Percentiles rank a stretch among this genome's conserved stretches.
Evolutionary conservation across 2,113 vertebrate species (phyloP).

Genomic region (Phyllostomus hastatus): DNA sequence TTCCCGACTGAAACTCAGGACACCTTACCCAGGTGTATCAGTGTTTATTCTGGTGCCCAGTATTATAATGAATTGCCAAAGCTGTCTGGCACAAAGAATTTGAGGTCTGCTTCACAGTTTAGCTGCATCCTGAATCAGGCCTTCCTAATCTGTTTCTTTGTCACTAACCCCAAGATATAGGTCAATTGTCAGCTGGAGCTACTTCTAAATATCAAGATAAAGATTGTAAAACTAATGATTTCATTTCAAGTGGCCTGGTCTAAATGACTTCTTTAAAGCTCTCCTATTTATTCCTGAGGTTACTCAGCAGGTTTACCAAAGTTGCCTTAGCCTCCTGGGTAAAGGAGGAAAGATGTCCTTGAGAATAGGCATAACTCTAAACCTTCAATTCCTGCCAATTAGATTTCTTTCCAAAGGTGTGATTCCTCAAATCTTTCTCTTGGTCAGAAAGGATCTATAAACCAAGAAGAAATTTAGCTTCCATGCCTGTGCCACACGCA

Average conservation of each 20-base stretch:
- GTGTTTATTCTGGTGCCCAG: background rate
- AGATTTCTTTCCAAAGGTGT: background rate
- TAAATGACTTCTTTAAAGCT: background rate
- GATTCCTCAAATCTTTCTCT: background rate
- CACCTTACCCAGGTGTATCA: background rate
- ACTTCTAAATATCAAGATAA: background rate
- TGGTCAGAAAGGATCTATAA: background rate
- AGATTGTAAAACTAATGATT: background rate
- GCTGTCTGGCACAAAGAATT: background rate
- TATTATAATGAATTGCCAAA: background rate
- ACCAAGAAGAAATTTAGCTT: background rate
- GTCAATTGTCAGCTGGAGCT: background rate
- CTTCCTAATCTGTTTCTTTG: background rate
- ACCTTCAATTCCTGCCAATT: background rate
- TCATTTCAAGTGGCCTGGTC: background rate
- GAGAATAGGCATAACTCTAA: background rate
- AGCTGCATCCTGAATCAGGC: background rate
- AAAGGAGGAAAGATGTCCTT: too few species aligned
- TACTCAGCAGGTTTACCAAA: background rate
- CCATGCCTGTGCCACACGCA: background rate
- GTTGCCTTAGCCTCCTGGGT: background rate
- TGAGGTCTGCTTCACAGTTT: background rate
- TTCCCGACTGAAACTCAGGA: background rate
- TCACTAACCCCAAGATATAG: background rate
- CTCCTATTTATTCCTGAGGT: too few species aligned